Evolutionary conservation across 92 coral and sea anemone species (phyloP), one percentile per base, ranked within the genome.

Genomic region (Umimayanthus chanpuru): DNA sequence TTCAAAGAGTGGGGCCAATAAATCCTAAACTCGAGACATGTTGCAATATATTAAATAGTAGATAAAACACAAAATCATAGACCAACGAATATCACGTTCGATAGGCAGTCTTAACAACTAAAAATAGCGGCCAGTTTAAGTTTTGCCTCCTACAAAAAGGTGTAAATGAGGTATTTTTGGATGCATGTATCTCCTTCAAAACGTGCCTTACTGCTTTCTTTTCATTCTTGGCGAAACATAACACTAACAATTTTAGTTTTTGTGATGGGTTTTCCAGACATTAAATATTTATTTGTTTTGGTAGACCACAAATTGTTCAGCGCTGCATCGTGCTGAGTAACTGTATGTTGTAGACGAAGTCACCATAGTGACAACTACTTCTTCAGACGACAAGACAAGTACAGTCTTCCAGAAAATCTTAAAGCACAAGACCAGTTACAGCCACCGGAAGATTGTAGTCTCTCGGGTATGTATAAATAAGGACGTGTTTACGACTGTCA

Each of bases 231-330:
- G 26, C 3, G 79, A 6, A 75, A 10, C 5, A 73, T 5, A 26
- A 18, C 30, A 36, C 28, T 23, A 21, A 40, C 9, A 8, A 18
- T 25, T 75, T n/a, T n/a, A n/a, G n/a, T n/a, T 36, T 18, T 8
- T 23, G 47, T 25, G 39, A 26, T n/a, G 39, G 50, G 49, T 75
- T 75, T 75, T 75, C 79, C 12, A 16, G 18, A 43, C 79, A 75
- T 75, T 75, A 75, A 75, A 75, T 32, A 36, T 75, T 39, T 39
- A 75, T 75, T 53, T 36, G 53, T 75, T 18, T 39, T 75, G 79
- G 79, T 75, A 75, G 23, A 30, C 40, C 21, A 73, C 41, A 10
- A 29, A 73, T 73, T 73, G 47, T 73, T 32, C 41, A 38, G 21
- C 9, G 49, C n/a, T 38, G 10, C 40, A 39, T 32, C 25, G 41